These are phyloP conservation scores for Chloromyia formosa DNA, from an alignment of 2,888 invertebrate species.

Conservation along the genomic window DNA sequence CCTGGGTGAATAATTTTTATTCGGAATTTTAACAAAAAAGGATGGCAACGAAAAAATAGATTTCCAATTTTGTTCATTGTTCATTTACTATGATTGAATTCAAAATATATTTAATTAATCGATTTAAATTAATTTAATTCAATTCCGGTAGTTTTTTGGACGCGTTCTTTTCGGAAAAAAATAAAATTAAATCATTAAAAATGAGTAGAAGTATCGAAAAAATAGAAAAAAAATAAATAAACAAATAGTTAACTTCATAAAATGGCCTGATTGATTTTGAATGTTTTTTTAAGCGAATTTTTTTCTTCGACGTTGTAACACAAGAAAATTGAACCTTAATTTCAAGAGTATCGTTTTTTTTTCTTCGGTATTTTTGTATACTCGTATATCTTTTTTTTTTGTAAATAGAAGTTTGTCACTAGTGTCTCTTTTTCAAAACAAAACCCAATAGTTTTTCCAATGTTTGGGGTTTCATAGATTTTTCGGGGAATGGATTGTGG, in stretches of 20 bases:
- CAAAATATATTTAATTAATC: too few species aligned
- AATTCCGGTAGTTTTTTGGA: slow-evolving; percentile 44
- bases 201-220: background rate
- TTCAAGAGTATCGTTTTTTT: background rate
- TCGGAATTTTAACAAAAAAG: slow-evolving; percentile 41
- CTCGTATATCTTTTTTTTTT: slow-evolving; percentile 48
- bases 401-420: slow-evolving; percentile 58
- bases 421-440: slow-evolving; percentile 62
- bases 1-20: slow-evolving; percentile 50
- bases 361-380: slow-evolving; percentile 45
- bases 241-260: slow-evolving; percentile 42
- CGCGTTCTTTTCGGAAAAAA: slow-evolving; percentile 47
- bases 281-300: slow-evolving; percentile 48
- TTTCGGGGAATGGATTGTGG: background rate
- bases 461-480: slow-evolving; percentile 12
- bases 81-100: too few species aligned
- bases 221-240: slow-evolving; percentile 29
- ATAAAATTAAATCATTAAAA: slow-evolving; percentile 41
- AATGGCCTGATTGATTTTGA: slow-evolving; percentile 52
- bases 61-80: too few species aligned
- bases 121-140: too few species aligned
- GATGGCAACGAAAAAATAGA: too few species aligned
- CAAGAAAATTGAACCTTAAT: slow-evolving; percentile 6
- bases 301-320: slow-evolving; percentile 48
- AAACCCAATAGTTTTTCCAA: slow-evolving; percentile 47